These are phyloP conservation scores for Aphrocallistes beatrix DNA, from an alignment of 37 sponge, comb jelly and placozoan genomes.

Conservation along the genomic window DNA sequence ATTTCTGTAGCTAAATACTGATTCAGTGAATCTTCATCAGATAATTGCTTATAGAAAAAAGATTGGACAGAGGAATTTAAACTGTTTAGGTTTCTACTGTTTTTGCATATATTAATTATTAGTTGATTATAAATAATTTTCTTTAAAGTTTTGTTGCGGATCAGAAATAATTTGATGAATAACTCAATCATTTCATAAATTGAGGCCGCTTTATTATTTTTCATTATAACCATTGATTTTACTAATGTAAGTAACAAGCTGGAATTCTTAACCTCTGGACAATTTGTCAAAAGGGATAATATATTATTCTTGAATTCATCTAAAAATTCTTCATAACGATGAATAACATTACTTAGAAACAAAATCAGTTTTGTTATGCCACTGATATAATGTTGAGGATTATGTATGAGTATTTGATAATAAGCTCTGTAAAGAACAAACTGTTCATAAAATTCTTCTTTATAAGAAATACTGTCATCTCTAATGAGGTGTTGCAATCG, in stretches of 20 bases:
- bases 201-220: not conserved
- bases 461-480: not conserved
- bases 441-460: conserved; percentile 1
- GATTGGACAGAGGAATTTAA: not conserved
- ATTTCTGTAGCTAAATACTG: not conserved
- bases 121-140: not conserved
- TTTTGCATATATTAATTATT: not conserved
- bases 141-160: not conserved
- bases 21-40: not conserved
- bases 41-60: not conserved
- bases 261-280: not conserved
- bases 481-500: not conserved
- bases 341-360: not conserved
- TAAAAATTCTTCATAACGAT: not conserved
- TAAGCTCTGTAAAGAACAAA: not conserved
- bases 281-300: not conserved
- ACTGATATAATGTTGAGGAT: not conserved
- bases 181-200: not conserved
- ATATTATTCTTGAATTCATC: not conserved
- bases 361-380: not conserved
- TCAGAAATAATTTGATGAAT: not conserved
- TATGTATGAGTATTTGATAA: not conserved
- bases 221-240: not conserved
- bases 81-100: not conserved
- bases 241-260: not conserved